Evolutionary conservation across 2,797 vertebrate species (phyloP).

Genomic region (Alca torda): DNA sequence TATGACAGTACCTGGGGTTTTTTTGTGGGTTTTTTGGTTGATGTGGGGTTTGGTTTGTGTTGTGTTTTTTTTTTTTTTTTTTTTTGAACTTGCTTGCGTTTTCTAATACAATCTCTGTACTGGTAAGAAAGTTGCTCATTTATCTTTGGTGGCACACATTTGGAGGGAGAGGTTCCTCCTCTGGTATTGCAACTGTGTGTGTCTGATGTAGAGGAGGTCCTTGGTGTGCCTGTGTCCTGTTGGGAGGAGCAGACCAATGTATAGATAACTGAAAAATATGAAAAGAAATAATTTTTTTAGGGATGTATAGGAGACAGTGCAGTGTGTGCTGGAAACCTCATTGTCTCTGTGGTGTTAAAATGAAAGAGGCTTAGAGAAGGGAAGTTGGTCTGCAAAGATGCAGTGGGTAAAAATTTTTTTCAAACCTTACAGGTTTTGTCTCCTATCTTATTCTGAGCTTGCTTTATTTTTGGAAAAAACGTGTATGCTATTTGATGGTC

Average conservation of each 20-base stretch:
- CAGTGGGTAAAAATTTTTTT: background rate
- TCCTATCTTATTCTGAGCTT: background rate
- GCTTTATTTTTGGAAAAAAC: background rate
- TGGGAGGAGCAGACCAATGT: background rate
- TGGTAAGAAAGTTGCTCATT: background rate
- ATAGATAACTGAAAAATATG: background rate
- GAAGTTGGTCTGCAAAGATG: background rate
- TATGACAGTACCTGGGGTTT: no score
- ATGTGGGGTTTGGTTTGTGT: background rate
- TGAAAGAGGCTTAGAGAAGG: background rate
- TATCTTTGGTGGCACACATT: background rate
- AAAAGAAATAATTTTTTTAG: background rate
- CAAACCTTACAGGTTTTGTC: background rate
- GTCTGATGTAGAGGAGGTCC: background rate
- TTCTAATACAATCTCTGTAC: background rate
- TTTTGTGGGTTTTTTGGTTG: accelerated
- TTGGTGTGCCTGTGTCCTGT: background rate
- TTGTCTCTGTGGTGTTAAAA: background rate
- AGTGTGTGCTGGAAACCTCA: background rate
- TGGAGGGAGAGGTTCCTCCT: background rate
- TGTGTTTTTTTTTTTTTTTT: no score
- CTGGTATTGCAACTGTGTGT: background rate
- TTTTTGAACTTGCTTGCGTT: background rate
- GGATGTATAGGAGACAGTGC: background rate
- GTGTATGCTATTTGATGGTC: no score